Evolutionary conservation across 2,113 vertebrate species (phyloP), one percentile per base, ranked within the genome.

Genomic region (Lophius piscatorius): DNA sequence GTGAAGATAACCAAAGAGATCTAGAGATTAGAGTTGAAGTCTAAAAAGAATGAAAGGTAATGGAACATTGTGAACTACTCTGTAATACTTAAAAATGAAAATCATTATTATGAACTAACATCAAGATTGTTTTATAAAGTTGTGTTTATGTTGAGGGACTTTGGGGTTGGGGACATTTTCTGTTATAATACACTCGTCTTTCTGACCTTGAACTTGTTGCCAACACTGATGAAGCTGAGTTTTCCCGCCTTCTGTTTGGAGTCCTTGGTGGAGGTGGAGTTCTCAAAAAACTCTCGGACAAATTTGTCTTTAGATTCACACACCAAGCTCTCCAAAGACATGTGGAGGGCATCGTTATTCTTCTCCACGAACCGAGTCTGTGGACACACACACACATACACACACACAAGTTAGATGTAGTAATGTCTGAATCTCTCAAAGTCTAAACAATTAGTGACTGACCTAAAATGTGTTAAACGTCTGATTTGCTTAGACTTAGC

Each of bases 301-400:
- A 99, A 99, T 74, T 93, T 94, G 89, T 99, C 97, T 85, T 94
- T 97, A 16, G 97, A 99, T 87, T 98, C 97, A 59, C 94, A 95
- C 86, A 99, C 94, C 67, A 99, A 93, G 73, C 92, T 93, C 40
- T 98, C 95, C 84, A 99, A 92, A 57, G 97, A 99, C 97, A 99
- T 99, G 83, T 99, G 97, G 60, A 99, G 92, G 68, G 97, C 97
- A 45, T 99, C 97, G 16, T 99, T 98, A 88, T 99, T 99, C 90
- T 99, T 99, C 83, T 99, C 97, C 87, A 99, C 97, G 88, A 99
- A 99, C 40, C 98, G 95, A 69, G 82, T 94, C 97, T 99, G 90
- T 86, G 73, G 41, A 50, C 33, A 63, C 33, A 69, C 39, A 52
- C 35, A 18, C 17, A 52, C 9, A 9, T 26, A 11, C 6, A 22